Base-by-base conservation (phyloP, 2,113 vertebrate genomes). In the Poicephalus gulielmi region DNA sequence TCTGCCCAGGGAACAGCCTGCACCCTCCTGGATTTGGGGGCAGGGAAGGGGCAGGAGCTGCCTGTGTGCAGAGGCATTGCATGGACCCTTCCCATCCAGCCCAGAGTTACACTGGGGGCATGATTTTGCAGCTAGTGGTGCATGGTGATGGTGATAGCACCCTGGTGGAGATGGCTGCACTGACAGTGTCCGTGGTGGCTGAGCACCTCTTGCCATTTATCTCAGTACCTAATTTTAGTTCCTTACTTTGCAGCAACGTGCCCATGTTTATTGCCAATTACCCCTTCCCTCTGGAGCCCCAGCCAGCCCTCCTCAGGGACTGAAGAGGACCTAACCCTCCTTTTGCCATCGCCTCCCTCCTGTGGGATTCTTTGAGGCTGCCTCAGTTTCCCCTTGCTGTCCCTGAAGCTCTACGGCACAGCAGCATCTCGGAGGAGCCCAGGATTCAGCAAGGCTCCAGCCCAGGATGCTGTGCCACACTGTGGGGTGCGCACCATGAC, bases 151-250 rank as follows among this genome's bases (percentile, higher is more conserved):
- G 37, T 37, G 73, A 6, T 15, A 53, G 46, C 53, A 86, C 43
- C 17, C 18, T 0, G 2, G 52, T 52, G 52, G 74, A 66, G 47
- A 44, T 4, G 62, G 81, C 66, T 46, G 33, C 1, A 3, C 71
- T 75, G 81, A 47, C 68, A 19, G 20, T 15, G 66, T 62, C 63
- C 13, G 66, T 27, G 50, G 57, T 73, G 67, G 35, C 47, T 89
- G 27, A 63, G 83, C 55, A 75, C 69, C 81, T 84, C 80, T 24
- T 13, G 6, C 37, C 14, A 6, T 81, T 88, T 91, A 86, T 84
- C 69, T 91, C 25, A 3, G 50, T 52, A 62, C 57, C 91, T 92
- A 89, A 91, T 84, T 97, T 96, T 94, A 94, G 77, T 63, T 47
- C 11, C 39, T 46, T 41, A 33, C 43, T 77, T 81, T 43, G 71